Conservation (phyloP, 2,113 vertebrate species). For the Motacilla alba region DNA sequence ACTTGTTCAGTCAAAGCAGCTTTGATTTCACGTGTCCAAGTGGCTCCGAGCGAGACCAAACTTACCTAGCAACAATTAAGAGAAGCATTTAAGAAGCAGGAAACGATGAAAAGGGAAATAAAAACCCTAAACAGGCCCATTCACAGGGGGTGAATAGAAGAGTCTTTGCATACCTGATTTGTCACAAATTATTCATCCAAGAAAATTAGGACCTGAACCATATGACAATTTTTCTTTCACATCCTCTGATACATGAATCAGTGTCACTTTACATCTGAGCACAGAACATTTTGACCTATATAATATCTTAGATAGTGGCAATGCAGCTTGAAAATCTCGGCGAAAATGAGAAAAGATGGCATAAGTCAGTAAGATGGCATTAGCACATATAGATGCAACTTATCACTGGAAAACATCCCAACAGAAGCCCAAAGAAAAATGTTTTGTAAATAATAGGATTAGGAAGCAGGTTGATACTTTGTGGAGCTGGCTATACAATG, state of each 20-base stretch:
- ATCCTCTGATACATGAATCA: not conserved
- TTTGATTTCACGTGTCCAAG: conserved; percentile 18
- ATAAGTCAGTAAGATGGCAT: conserved; percentile 31
- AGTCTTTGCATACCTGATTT: not conserved
- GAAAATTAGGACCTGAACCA: not conserved
- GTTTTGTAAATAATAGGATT: conserved; percentile 47
- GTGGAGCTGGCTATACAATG: conserved; percentile 54
- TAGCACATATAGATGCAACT: not conserved
- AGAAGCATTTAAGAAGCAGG: conserved; percentile 4
- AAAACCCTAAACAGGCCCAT: conserved; percentile 9
- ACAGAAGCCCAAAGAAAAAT: conserved; percentile 18
- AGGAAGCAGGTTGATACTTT: conserved; percentile 37
- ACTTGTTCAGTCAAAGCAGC: conserved; percentile 57
- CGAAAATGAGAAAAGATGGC: not conserved
- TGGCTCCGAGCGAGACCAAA: not conserved
- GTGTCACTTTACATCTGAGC: conserved; percentile 37
- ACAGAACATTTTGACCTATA: conserved; percentile 40
- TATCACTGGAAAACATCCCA: conserved; percentile 27
- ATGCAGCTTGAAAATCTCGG: conserved; percentile 23
- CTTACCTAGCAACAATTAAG: conserved; percentile 45
- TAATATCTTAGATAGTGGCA: conserved; percentile 19
- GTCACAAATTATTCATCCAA: conserved; percentile 19
- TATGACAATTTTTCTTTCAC: not conserved
- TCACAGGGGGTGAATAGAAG: not conserved
- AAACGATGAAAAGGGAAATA: not conserved